Evolutionary conservation across 2,113 vertebrate species (phyloP), one percentile per base, ranked within the genome.

Genomic region (Rhombomys opimus): DNA sequence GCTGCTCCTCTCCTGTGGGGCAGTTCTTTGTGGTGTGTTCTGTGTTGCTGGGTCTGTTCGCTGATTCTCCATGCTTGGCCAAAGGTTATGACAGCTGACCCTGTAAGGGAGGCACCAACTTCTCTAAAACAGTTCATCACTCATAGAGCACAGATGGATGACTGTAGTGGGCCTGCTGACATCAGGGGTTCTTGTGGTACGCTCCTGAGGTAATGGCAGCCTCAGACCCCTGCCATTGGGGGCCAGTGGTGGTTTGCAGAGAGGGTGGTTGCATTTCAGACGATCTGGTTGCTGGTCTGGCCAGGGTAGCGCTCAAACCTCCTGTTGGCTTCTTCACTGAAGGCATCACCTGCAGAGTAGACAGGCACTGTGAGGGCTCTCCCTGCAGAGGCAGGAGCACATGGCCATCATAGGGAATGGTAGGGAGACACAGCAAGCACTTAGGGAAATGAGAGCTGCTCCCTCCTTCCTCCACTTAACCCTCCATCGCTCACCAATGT

Each of bases 241-340:
- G 95, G 92, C 27, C 84, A 73, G 10, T 82, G 90, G 91, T 96
- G 91, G 91, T 97, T 89, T 97, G 93, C 87, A 61, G 96, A 96
- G 46, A 13, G 70, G 93, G 68, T 22, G 46, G 84, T 0, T 0
- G 65, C 76, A 59, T 77, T 91, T 99, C 99, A 99, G 13, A 99
- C 98, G 32, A 99, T 99, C 98, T 99, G 99, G 98, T 99, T 99
- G 97, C 99, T 99, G 61, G 99, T 98, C 98, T 99, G 99, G 52
- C 99, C 99, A 0, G 99, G 99, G 95, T 99, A 99, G 97, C 99
- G 99, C 97, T 99, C 99, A 77, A 99, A 99, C 92, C 97, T 98
- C 98, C 97, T 99, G 98, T 99, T 99, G 65, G 99, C 99, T 97
- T 99, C 99, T 78, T 99, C 99, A 1, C 99, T 99, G 98, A 99